These are phyloP conservation scores for Drosophila erecta DNA, from an alignment of 1,140 invertebrate species.

Conservation along the genomic window DNA sequence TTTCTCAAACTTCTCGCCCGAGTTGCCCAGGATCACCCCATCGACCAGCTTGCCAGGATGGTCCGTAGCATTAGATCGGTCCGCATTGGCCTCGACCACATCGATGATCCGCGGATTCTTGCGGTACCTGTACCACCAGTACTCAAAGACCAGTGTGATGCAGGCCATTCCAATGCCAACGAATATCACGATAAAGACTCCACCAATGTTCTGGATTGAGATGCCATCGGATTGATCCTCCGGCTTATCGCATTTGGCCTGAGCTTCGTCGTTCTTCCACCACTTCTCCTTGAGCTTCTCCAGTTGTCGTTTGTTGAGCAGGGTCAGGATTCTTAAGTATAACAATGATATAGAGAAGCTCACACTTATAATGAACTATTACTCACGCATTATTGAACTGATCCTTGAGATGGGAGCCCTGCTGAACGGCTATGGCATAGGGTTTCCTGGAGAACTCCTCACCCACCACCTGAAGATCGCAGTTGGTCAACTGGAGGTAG, in stretches of 20 bases:
- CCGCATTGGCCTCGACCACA: constrained; percentile 76
- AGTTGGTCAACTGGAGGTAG: constrained; percentile 94
- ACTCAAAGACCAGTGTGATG: constrained; percentile 96
- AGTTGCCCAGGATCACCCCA: constrained; percentile 76
- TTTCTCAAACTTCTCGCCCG: constrained; percentile 78
- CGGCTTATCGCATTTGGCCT: constrained; percentile 92
- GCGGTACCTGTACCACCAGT: constrained; percentile 95
- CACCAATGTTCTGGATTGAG: constrained; percentile 98
- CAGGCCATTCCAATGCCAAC: constrained; percentile 96
- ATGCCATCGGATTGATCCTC: constrained; percentile 98
- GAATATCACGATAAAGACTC: constrained; percentile 98
- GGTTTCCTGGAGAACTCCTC: constrained; percentile 99
- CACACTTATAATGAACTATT: background rate
- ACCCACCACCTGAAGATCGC: constrained; percentile 95
- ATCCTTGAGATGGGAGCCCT: constrained; percentile 96
- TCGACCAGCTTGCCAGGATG: constrained; percentile 59
- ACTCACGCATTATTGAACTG: constrained; percentile 95
- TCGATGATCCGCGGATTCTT: constrained; percentile 87
- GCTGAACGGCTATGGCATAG: constrained; percentile 97
- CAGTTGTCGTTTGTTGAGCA: constrained; percentile 95
- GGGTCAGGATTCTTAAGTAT: constrained; percentile 92
- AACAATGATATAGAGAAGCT: background rate
- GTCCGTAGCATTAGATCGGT: constrained; percentile 42
- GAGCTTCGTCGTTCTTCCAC: constrained; percentile 95
- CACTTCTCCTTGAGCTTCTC: constrained; percentile 97